phyloP scores from a whole-genome alignment of 1,140 invertebrate genomes.

The Dinothrombium tinctorium region DNA sequence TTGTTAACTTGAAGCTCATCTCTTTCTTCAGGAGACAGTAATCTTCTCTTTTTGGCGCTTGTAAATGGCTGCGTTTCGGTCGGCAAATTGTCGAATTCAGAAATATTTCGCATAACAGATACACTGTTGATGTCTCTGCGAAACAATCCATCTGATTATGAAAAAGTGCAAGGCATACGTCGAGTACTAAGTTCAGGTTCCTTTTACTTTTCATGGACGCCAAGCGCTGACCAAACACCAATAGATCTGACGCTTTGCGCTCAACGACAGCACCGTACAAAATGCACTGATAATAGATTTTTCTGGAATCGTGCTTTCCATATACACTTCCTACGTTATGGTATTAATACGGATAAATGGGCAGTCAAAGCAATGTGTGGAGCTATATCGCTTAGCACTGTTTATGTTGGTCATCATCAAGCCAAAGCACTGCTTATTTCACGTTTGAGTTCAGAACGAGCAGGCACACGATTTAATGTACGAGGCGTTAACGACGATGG shows the following conservation, averaged over 20 bases:
- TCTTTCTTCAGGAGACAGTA: not conserved
- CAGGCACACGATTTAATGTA: constrained; percentile 88
- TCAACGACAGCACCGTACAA: constrained; percentile 52
- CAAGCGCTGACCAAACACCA: constrained; percentile 14
- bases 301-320: constrained; percentile 81
- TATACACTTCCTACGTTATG: constrained; percentile 66
- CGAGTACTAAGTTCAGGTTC: constrained; percentile 72
- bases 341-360: constrained; percentile 66
- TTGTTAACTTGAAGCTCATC: not conserved
- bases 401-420: constrained; percentile 77
- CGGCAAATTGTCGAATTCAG: constrained; percentile 72
- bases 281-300: constrained; percentile 69
- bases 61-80: constrained; percentile 85
- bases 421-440: constrained; percentile 82
- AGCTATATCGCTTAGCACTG: constrained; percentile 78
- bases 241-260: constrained; percentile 79
- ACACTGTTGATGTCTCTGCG: constrained; percentile 65
- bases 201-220: constrained; percentile 76
- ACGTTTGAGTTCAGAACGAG: constrained; percentile 80
- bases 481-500: constrained; percentile 97
- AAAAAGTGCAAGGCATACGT: constrained; percentile 49
- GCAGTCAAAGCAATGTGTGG: constrained; percentile 81
- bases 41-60: constrained; percentile 44
- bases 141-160: constrained; percentile 44
- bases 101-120: constrained; percentile 79